phyloP scores from a whole-genome alignment of 2,888 invertebrate species.

The Patella caerulea region DNA sequence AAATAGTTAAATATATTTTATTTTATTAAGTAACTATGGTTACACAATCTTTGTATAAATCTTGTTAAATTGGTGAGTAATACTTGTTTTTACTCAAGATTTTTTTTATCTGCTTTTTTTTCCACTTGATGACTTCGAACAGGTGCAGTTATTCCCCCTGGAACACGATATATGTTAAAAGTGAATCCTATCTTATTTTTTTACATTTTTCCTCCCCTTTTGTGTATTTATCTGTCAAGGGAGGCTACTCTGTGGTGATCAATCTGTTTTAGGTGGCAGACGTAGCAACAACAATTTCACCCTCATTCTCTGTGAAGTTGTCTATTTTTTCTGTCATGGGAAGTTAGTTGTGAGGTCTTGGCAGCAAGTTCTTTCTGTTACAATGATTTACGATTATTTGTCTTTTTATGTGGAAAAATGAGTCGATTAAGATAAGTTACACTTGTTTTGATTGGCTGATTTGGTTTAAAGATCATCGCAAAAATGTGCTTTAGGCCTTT shows the following conservation, averaged over 20 bases:
- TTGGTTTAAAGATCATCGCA: no score
- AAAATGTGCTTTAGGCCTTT: no score
- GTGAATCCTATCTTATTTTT: neutral
- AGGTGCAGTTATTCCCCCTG: conserved; percentile 1
- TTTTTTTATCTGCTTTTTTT: neutral
- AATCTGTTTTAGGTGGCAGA: neutral
- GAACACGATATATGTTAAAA: neutral
- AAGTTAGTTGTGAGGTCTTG: conserved; percentile 6
- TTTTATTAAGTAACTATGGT: no score
- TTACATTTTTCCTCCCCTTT: neutral
- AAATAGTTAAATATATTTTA: no score
- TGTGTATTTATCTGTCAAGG: conserved; percentile 5
- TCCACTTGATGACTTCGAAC: neutral
- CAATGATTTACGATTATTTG: conserved; percentile 1
- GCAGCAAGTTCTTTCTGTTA: neutral
- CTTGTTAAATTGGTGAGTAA: neutral
- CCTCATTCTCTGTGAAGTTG: neutral
- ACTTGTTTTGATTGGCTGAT: conserved; percentile 3
- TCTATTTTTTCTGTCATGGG: neutral
- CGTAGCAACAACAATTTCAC: neutral
- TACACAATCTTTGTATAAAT: neutral
- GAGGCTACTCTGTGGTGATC: neutral
- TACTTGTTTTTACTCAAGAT: neutral
- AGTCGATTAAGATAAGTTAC: conserved; percentile 5
- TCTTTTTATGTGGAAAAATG: neutral